Evolutionary conservation across 2,888 invertebrate species (phyloP).

Genomic region (Philereme vetulata): DNA sequence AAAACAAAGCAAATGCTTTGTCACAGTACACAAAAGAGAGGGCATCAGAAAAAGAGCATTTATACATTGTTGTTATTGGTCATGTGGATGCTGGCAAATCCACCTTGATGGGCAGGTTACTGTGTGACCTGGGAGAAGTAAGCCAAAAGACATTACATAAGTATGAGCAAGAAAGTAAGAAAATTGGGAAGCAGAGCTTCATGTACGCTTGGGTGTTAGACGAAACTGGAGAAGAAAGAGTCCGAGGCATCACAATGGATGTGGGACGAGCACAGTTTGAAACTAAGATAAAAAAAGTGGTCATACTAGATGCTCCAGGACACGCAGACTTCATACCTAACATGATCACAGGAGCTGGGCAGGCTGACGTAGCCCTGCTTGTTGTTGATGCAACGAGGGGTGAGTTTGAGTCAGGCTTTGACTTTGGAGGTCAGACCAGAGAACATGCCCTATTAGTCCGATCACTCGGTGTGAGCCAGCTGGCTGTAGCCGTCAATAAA

Average conservation of each 20-base stretch:
- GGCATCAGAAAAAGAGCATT: slow-evolving; percentile 91
- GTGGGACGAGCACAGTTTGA: slow-evolving; percentile 97
- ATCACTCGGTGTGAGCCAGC: slow-evolving; percentile 93
- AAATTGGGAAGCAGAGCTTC: slow-evolving; percentile 98
- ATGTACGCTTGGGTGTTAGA: slow-evolving; percentile 99
- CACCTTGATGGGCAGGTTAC: slow-evolving; percentile 97
- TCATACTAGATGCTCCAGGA: slow-evolving; percentile 98
- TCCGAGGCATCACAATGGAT: slow-evolving; percentile 99
- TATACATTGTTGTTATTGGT: slow-evolving; percentile 96
- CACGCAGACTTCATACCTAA: slow-evolving; percentile 99
- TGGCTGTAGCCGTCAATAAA: slow-evolving; percentile 98
- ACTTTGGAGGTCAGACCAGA: slow-evolving; percentile 98
- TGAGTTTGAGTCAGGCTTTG: slow-evolving; percentile 99
- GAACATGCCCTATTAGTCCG: slow-evolving; percentile 98
- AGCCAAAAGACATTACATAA: slow-evolving; percentile 96
- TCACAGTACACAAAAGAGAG: slow-evolving; percentile 89
- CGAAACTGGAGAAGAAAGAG: slow-evolving; percentile 98
- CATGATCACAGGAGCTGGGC: slow-evolving; percentile 99
- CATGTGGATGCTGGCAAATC: slow-evolving; percentile 99
- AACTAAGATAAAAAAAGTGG: slow-evolving; percentile 91
- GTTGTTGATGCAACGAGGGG: slow-evolving; percentile 98
- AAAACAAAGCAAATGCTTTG: slow-evolving; percentile 84
- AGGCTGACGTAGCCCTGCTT: slow-evolving; percentile 98
- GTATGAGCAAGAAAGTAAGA: slow-evolving; percentile 98
- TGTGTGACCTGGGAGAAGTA: slow-evolving; percentile 94